Conservation (phyloP, 2,797 vertebrate genomes). For the Furcifer pardalis region DNA sequence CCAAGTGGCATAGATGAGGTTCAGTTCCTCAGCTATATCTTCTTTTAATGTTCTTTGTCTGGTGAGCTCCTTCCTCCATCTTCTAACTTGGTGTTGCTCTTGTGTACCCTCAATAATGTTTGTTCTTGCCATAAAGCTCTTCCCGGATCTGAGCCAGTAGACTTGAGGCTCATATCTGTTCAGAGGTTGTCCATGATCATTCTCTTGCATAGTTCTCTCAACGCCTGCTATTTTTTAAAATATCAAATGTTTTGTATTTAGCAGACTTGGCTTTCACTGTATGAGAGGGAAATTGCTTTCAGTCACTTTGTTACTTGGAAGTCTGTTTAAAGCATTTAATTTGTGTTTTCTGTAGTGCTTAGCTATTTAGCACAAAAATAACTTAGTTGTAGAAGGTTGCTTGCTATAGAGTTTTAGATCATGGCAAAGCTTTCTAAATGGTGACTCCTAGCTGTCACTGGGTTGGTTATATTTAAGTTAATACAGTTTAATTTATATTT, state of each 20-base stretch:
- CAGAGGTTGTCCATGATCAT: too few relatives aligned
- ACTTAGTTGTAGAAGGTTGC: not conserved
- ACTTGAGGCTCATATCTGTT: too few relatives aligned
- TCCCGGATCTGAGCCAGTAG: too few relatives aligned
- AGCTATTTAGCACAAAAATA: not conserved
- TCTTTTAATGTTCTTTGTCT: too few relatives aligned
- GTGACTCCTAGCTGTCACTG: not conserved
- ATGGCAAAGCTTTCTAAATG: not conserved
- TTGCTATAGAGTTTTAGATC: not conserved
- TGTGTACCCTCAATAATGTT: too few relatives aligned
- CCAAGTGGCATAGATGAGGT: too few relatives aligned
- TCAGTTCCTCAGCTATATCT: too few relatives aligned
- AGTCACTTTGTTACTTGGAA: not conserved
- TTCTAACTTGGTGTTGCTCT: too few relatives aligned
- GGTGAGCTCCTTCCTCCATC: too few relatives aligned
- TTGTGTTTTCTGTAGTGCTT: not conserved
- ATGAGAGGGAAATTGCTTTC: not conserved
- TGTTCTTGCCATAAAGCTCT: too few relatives aligned
- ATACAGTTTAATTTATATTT: constrained; percentile 59
- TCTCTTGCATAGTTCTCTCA: too few relatives aligned
- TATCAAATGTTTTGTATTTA: not conserved
- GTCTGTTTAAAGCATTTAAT: not conserved
- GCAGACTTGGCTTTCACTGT: not conserved
- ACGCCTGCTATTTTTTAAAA: too few relatives aligned
- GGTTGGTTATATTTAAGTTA: not conserved